Evolutionary conservation across 2,797 vertebrate genomes (phyloP).

Genomic region (Gymnocypris eckloni): DNA sequence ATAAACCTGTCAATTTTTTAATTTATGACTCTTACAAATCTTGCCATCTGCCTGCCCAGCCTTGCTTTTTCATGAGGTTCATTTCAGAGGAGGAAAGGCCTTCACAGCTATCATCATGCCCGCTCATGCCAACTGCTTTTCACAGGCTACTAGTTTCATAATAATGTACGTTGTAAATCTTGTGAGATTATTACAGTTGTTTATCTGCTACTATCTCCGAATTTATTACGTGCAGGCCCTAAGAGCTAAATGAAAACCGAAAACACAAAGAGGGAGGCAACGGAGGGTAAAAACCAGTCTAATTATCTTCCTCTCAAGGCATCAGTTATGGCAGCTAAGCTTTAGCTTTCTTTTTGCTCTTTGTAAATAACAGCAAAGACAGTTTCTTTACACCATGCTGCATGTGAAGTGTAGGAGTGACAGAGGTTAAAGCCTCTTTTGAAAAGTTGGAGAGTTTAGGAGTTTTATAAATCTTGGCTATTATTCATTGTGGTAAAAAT

Average conservation of each 20-base stretch:
- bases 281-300: slow-evolving; percentile 55
- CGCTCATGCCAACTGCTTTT: slow-evolving; percentile 17
- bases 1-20: slow-evolving; percentile 4
- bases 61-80: slow-evolving; percentile 18
- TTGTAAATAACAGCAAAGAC: slow-evolving; percentile 32
- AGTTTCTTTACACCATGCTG: background rate
- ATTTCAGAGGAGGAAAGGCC: slow-evolving; percentile 50
- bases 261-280: slow-evolving; percentile 48
- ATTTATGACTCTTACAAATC: slow-evolving; percentile 20
- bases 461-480: background rate
- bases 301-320: slow-evolving; percentile 61
- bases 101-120: slow-evolving; percentile 29
- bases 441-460: background rate
- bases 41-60: slow-evolving; percentile 6
- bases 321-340: slow-evolving; percentile 56
- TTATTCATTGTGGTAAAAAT: background rate
- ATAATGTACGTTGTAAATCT: slow-evolving; percentile 57
- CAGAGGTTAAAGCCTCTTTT: background rate
- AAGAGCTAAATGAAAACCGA: slow-evolving; percentile 58
- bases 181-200: slow-evolving; percentile 53
- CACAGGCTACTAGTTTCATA: slow-evolving; percentile 40
- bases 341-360: slow-evolving; percentile 54
- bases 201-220: slow-evolving; percentile 48
- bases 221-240: slow-evolving; percentile 55
- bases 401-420: background rate